Base-by-base conservation (phyloP, 2,888 invertebrate species). In the Microdon myrmicae region DNA sequence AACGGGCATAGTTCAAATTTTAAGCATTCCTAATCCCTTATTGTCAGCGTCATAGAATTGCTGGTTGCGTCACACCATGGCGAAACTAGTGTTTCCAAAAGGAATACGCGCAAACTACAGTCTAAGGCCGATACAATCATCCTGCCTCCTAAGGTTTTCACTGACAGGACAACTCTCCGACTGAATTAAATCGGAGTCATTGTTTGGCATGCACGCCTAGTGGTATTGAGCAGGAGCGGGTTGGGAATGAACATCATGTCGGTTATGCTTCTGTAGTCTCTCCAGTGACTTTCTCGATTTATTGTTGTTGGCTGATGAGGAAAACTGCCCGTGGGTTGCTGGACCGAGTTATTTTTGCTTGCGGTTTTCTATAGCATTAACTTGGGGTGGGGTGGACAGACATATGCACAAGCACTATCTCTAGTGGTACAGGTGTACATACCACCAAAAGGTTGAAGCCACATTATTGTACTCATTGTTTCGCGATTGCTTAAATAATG, bases 101-200 rank as follows among this genome's bases (percentile, higher is more conserved):
- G 23, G 29, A 37, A 44, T 9, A 20, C 61, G 48, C n/a, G n/a
- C 54, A 28, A 22, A 22, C 45, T 28, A 22, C 43, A 26, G 20
- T 26, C 10, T 10, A 12, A 23, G 14, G 13, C 23, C 25, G 39
- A 12, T 7, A 14, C 32, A 31, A 28, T 28, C 17, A 6, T 25
- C 20, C 14, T 38, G 31, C 13, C 19, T 13, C 26, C n/a, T n/a
- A n/a, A n/a, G n/a, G n/a, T 39, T 25, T 10, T 9, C 16, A 22
- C 22, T 35, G 17, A 35, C 53, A 34, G 22, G 23, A 23, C 54
- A 61, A 49, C 51, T 44, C 35, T 56, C 23, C 49, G 45, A 61
- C 61, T 61, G 41, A 61, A 56, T 56, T 55, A 61, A 61, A 51
- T 61, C 49, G 56, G 23, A n/a, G n/a, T 53, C 44, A 44, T 55